Conservation (phyloP, 2,113 vertebrate genomes). For the Siphamia tubifer region DNA sequence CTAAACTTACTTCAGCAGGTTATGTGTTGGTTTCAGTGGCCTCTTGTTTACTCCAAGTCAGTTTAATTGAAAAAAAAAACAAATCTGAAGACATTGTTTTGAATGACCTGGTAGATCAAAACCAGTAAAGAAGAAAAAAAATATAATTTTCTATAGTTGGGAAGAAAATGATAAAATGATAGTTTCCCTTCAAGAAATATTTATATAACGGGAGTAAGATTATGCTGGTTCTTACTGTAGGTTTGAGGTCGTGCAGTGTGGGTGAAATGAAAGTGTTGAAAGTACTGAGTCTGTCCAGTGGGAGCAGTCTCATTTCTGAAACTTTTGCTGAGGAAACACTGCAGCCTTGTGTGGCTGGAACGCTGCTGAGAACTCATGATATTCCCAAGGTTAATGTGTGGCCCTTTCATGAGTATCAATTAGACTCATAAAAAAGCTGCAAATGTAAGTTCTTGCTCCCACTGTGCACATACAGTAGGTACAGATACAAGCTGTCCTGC, state of each 20-base stretch:
- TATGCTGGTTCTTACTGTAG: neutral
- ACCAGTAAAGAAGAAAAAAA: too few species aligned
- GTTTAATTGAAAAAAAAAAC: too few species aligned
- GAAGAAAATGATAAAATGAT: too few species aligned
- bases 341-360: neutral
- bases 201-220: neutral
- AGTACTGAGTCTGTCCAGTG: neutral
- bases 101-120: neutral
- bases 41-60: too few species aligned
- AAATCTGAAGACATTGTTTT: too few species aligned
- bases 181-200: neutral
- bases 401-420: neutral
- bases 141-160: too few species aligned
- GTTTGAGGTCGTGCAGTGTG: too few species aligned
- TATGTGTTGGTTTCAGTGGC: too few species aligned
- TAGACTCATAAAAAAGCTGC: neutral
- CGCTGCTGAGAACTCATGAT: neutral
- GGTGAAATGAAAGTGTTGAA: neutral
- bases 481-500: neutral
- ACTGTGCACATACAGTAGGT: too few species aligned
- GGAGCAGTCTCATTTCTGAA: neutral
- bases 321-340: neutral
- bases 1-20: too few species aligned
- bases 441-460: fast-evolving
- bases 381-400: neutral